Base-by-base conservation (phyloP, 2,888 invertebrate species). In the Ennomos erosarius region DNA sequence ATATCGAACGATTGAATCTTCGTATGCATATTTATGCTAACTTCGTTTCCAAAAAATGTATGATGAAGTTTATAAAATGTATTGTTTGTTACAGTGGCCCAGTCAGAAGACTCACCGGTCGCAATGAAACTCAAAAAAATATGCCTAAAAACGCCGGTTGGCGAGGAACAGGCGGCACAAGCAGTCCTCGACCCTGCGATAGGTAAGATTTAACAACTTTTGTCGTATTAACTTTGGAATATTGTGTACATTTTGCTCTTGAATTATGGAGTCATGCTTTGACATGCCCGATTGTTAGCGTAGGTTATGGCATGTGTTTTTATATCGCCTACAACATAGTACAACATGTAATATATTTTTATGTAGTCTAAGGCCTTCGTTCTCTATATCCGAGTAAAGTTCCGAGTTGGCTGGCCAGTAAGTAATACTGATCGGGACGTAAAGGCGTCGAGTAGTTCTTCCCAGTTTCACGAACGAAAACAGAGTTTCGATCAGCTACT, bases 51-150 rank as follows among this genome's bases (percentile, higher is more conserved):
- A 52, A 44, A 33, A n/a, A n/a, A 42, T 8, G 10, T 34, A 35
- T 50, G 33, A 40, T 48, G 11, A 13, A 36, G 8, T 1, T 16
- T 44, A 40, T 52, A 47, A 43, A 67, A 56, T 43, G 34, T 48
- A 38, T 54, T 39, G 10, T 71, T 81, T 77, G 62, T 93, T 92
- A 53, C 92, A 95, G 95, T 94, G 93, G 94, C 94, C 83, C 94
- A 94, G 87, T 93, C 94, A 75, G 94, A 94, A 89, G 93, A 93
- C 85, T 94, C 95, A 81, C 95, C 95, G 81, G 92, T 95, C 84
- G 94, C 95, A 79, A 94, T 94, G 90, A 95, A 95, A 93, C 92
- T 95, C 89, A 95, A 95, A 92, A 95, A 95, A 93, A 94, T 94
- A 85, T 95, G 95, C 94, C 93, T 95, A 87, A 94, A 95, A 87